phyloP scores from a whole-genome alignment of 2,113 vertebrate species.

The Oryzias celebensis region DNA sequence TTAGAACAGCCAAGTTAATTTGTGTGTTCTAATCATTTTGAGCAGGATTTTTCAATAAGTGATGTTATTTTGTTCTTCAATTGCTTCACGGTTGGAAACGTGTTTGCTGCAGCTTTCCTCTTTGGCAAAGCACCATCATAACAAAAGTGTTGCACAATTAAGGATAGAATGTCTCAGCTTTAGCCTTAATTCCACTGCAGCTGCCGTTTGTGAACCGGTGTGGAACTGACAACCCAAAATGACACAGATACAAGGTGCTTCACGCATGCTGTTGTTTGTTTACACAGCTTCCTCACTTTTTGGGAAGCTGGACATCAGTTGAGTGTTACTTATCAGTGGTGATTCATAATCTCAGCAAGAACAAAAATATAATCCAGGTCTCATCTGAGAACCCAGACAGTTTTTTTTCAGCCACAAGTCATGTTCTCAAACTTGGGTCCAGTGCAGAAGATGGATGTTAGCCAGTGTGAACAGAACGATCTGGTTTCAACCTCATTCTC shows the following conservation, averaged over 20 bases:
- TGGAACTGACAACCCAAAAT: too few species aligned
- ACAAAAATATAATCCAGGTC: conserved; percentile 5
- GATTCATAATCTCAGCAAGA: conserved; percentile 43
- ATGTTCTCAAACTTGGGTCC: conserved; percentile 50
- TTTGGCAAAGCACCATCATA: too few species aligned
- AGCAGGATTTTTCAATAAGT: not conserved
- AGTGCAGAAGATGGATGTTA: conserved; percentile 52
- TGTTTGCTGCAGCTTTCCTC: too few species aligned
- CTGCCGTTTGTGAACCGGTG: too few species aligned
- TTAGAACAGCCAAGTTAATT: too few species aligned
- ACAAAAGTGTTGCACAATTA: too few species aligned
- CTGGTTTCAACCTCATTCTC: conserved; percentile 67
- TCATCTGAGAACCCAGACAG: conserved; percentile 35
- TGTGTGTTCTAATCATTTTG: too few species aligned
- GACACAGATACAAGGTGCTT: too few species aligned
- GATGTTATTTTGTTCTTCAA: not conserved
- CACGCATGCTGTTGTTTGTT: not conserved
- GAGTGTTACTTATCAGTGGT: conserved; percentile 8
- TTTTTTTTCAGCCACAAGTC: conserved; percentile 48
- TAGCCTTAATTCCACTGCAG: too few species aligned
- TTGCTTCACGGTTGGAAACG: not conserved
- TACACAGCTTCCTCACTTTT: not conserved
- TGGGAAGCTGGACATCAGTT: not conserved
- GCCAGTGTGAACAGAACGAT: conserved; percentile 62
- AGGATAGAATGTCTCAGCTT: too few species aligned